Conservation (phyloP, 2,113 vertebrate genomes). For the human region GRCh38 chr3:135908501-135909000, state of each 20-base stretch:
- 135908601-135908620: background rate
- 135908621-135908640: background rate
- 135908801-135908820: background rate
- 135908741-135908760: background rate
- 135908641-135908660: background rate
- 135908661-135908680: background rate
- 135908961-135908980: constrained; percentile 57
- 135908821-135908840: background rate
- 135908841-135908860: background rate
- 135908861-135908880: background rate
- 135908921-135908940: constrained; percentile 1
- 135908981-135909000: background rate
- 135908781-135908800: background rate
- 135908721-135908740: background rate
- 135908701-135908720: background rate
- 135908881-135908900: background rate
- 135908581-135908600: background rate
- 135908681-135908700: background rate
- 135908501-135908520: background rate
- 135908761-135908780: background rate
- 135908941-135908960: background rate
- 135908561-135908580: background rate
- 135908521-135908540: background rate
- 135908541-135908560: background rate
- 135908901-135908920: background rate